These are phyloP conservation scores for Nymphalis polychloros DNA, from an alignment of 2,888 invertebrate genomes.

Conservation along the genomic window DNA sequence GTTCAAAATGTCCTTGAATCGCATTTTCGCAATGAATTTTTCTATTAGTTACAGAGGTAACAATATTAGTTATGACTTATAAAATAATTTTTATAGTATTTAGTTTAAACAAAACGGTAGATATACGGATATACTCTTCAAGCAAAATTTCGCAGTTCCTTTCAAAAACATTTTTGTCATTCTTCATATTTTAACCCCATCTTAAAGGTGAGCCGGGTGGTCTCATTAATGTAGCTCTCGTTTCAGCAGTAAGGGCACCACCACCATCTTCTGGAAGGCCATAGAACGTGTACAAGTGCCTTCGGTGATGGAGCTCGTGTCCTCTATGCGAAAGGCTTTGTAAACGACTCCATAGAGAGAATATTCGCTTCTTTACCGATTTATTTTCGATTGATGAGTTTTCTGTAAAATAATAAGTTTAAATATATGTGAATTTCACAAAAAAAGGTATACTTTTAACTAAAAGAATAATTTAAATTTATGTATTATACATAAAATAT, in stretches of 20 bases:
- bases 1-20: too few relatives aligned
- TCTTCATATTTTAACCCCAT: slow-evolving; percentile 58
- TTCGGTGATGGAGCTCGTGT: slow-evolving; percentile 69
- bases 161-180: not conserved
- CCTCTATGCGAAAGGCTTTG: slow-evolving; percentile 71
- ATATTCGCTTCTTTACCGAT: slow-evolving; percentile 66
- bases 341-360: slow-evolving; percentile 73
- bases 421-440: not conserved
- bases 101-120: too few relatives aligned
- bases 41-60: not conserved
- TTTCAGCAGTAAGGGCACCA: slow-evolving; percentile 67
- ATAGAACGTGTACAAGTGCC: slow-evolving; percentile 70
- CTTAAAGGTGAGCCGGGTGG: slow-evolving; percentile 75
- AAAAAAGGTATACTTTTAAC: not conserved
- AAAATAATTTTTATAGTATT: too few relatives aligned
- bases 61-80: not conserved
- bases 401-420: slow-evolving; percentile 48
- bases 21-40: too few relatives aligned
- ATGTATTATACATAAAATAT: too few relatives aligned
- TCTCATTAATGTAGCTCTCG: slow-evolving; percentile 66
- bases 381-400: slow-evolving; percentile 50
- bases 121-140: not conserved
- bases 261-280: slow-evolving; percentile 63
- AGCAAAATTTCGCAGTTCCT: not conserved
- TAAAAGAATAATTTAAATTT: too few relatives aligned